Percentiles rank a stretch among this genome's conserved stretches.
These are phyloP conservation scores for Dipodomys merriami DNA, from an alignment of 2,113 vertebrate species.

Conservation along the genomic window DNA sequence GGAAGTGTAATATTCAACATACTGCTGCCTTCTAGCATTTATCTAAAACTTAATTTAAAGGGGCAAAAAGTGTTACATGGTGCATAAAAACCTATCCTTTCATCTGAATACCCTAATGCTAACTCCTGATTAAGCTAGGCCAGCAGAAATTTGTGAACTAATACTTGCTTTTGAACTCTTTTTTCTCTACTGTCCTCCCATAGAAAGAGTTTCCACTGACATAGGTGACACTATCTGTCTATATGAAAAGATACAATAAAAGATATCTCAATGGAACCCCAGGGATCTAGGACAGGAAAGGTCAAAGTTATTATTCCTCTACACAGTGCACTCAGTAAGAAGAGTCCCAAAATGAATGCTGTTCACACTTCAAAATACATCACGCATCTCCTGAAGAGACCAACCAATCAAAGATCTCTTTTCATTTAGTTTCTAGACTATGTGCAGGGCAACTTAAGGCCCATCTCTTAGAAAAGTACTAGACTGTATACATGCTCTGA, in stretches of 20 bases:
- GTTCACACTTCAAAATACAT: background rate
- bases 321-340: background rate
- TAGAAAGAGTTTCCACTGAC: background rate
- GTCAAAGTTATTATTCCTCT: background rate
- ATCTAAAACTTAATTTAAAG: slow-evolving; percentile 2
- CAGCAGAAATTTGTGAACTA: background rate
- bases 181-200: background rate
- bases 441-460: background rate
- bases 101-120: background rate
- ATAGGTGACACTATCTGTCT: background rate
- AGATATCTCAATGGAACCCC: background rate
- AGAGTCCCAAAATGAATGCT: background rate
- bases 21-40: background rate
- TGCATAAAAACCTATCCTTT: background rate
- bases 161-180: background rate
- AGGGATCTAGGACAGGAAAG: background rate
- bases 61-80: background rate
- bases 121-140: background rate
- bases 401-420: background rate
- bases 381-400: background rate
- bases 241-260: background rate
- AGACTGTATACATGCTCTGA: background rate
- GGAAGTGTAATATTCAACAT: background rate
- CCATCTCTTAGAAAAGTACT: background rate
- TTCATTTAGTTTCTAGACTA: slow-evolving; percentile 46